Evolutionary conservation across 2,797 vertebrate genomes (phyloP).

Genomic region (Coendou prehensilis): DNA sequence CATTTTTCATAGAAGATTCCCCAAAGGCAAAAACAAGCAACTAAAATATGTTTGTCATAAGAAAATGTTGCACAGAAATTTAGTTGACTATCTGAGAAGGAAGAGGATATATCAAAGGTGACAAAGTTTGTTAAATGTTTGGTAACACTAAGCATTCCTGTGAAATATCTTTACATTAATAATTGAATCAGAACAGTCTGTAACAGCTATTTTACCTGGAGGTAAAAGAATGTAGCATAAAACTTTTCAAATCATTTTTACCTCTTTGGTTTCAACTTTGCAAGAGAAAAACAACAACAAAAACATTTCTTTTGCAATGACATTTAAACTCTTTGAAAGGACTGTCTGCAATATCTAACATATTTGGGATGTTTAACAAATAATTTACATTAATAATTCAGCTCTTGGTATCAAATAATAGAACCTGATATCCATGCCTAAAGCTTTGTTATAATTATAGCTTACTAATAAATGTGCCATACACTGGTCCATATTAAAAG

Average conservation of each 20-base stretch:
- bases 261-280: not conserved
- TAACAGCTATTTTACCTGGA: not conserved
- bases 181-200: not conserved
- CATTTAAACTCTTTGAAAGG: conserved; percentile 41
- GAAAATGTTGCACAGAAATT: not conserved
- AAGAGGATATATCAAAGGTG: not conserved
- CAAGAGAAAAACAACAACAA: not conserved
- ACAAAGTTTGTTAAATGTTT: not conserved
- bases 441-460: not conserved
- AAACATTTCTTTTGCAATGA: not conserved
- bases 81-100: not conserved
- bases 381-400: conserved; percentile 44
- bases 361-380: conserved; percentile 2
- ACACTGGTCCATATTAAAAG: not conserved
- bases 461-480: not conserved
- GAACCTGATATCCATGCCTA: not conserved
- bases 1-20: not conserved
- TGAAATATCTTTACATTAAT: not conserved
- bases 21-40: not conserved
- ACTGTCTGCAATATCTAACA: not conserved
- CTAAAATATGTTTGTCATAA: not conserved
- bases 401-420: not conserved
- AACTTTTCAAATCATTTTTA: conserved; percentile 36
- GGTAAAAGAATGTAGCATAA: not conserved
- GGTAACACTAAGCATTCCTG: not conserved